Evolutionary conservation across 2,113 vertebrate species (phyloP).

Genomic region (Petrocephalus microphthalmus): DNA sequence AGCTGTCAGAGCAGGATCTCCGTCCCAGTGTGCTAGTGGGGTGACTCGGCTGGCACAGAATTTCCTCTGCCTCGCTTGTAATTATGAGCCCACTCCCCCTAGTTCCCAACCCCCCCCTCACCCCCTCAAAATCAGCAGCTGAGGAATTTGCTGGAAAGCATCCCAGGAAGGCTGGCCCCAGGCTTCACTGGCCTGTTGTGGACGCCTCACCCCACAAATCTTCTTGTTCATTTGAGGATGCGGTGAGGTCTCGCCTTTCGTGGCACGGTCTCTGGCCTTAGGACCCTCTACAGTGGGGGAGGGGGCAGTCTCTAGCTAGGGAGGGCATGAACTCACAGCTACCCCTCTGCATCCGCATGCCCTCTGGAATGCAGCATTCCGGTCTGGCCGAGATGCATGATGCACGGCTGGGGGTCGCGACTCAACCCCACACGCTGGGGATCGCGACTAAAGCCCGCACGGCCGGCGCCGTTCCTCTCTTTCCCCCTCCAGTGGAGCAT

Average conservation of each 20-base stretch:
- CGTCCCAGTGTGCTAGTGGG: background rate
- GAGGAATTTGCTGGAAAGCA: constrained; percentile 3
- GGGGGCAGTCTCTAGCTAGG: background rate
- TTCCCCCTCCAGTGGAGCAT: background rate
- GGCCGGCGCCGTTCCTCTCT: background rate
- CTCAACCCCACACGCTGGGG: no score
- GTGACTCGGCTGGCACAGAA: background rate
- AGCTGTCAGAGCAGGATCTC: background rate
- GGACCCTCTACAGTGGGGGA: background rate
- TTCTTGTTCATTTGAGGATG: background rate
- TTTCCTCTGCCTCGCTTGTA: background rate
- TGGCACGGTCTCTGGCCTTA: background rate
- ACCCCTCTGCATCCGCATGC: background rate
- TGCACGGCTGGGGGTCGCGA: background rate
- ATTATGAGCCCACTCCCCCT: background rate
- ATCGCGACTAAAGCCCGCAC: no score
- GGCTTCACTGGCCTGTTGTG: background rate
- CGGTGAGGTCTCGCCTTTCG: background rate
- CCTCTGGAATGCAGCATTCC: background rate
- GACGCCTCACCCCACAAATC: background rate
- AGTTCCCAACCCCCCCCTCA: no score
- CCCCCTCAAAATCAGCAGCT: background rate
- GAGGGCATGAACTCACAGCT: background rate
- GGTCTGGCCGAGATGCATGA: background rate
- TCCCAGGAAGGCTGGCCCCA: background rate